Evolutionary conservation across 1,140 invertebrate genomes (phyloP), one percentile per base, ranked within the genome.

Genomic region (Trichonephila inaurata): DNA sequence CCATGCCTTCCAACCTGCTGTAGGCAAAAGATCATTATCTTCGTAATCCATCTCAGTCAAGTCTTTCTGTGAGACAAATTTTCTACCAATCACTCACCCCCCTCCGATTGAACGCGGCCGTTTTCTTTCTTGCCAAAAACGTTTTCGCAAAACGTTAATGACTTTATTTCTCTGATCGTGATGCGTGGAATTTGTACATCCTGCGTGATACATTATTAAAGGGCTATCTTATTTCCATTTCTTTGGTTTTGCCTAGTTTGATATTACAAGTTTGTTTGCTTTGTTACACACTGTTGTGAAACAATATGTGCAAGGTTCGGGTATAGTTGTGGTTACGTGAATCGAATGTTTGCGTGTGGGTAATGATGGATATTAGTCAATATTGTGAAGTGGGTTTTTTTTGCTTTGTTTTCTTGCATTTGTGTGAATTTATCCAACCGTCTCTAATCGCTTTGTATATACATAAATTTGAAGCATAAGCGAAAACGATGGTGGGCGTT

Each of bases 51-150:
- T 85, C 51, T 60, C 58, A 18, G 28, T 28, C 28, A 24, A 18
- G 14, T 14, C 14, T 10, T 72, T 72, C 24, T 33, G 83, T 24
- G 21, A 51, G 28, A 60, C 44, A 85, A 85, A 85, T 85, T 85
- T 61, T 21, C 24, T 2, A 60, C 16, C 83, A 51, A 85, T 85
- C 51, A n/a, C n/a, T 21, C 33, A 94, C 97, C 97, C 97, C 97
- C 28, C n/a, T 72, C 33, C 21, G 5, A 64, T 64, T 64, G 62
- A 19, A 64, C 21, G 5, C 18, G 16, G 62, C 18, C 18, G 10
- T 77, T 77, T 77, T 33, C 33, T 77, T 33, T 28, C 28, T 7
- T 7, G 18, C 12, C 10, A 10, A 77, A 77, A 33, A 10, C 6
- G 16, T 77, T 77, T 18, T 28, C 28, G 24, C 28, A 19, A 19